These are phyloP conservation scores for Zenarchopterus dispar DNA, from an alignment of 2,797 vertebrate species.

Conservation along the genomic window DNA sequence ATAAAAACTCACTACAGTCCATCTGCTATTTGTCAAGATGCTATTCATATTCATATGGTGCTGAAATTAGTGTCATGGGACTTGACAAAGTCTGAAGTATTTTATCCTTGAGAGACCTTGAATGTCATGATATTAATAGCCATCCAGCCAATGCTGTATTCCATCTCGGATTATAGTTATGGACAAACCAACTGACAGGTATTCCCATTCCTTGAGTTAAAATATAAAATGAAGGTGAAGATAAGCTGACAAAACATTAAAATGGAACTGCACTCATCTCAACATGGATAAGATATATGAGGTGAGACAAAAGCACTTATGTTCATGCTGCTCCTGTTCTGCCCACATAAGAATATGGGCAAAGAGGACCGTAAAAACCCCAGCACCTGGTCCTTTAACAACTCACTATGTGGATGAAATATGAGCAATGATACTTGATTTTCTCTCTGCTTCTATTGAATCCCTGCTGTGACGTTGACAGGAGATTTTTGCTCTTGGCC, in stretches of 20 bases:
- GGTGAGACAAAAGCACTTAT: not conserved
- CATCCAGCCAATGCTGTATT: not conserved
- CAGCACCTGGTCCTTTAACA: constrained; percentile 4
- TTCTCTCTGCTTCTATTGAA: constrained; percentile 8
- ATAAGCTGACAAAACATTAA: not conserved
- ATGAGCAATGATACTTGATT: constrained; percentile 21
- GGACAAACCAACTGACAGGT: not conserved
- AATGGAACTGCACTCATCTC: not conserved
- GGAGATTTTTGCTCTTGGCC: constrained; percentile 48
- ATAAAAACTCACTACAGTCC: no score
- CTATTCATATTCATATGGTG: not conserved
- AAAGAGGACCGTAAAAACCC: constrained; percentile 8
- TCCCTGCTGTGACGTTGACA: constrained; percentile 26
- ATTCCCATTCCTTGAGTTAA: not conserved
- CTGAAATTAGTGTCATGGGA: not conserved
- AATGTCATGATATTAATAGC: not conserved
- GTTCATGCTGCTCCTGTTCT: not conserved
- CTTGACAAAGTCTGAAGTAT: not conserved
- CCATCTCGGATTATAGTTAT: not conserved
- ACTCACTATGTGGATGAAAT: constrained; percentile 4
- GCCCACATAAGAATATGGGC: not conserved
- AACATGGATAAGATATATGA: not conserved
- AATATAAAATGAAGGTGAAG: not conserved
- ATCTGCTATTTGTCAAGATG: no score
- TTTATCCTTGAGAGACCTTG: not conserved